Evolutionary conservation across 2,797 vertebrate genomes (phyloP), one percentile per base, ranked within the genome.

Genomic region (Sitta carolinensis): DNA sequence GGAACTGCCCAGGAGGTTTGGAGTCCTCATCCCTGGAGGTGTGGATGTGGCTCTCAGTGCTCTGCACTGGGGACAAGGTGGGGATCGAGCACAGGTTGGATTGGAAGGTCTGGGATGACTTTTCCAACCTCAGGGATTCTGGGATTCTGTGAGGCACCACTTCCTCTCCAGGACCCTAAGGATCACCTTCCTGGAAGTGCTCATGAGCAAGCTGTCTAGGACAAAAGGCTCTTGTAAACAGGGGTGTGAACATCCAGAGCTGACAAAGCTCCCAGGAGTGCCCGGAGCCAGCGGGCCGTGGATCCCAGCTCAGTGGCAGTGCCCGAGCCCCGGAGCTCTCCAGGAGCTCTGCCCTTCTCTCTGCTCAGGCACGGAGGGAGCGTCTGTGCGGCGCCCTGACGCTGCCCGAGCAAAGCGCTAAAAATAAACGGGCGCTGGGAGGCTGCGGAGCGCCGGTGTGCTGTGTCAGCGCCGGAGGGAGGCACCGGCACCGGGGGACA

Each of bases 281-380:
- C 17, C 42, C 11, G 59, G 16, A 50, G 63, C 43, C 1, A 3
- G 34, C 5, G 0, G 40, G 30, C 26, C 0, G 0, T 1, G 32
- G 40, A 1, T 42, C 27, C 54, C 57, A 4, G 34, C 6, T 7
- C 40, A 0, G 13, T 1, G 62, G 17, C 26, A 25, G 54, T 4
- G 34, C 17, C 87, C 9, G 38, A 1, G 1, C n/a, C 2, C 6
- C 0, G 0, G 66, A 55, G 62, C 59, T n/a, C 34, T 20, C 55
- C 34, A 1, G 36, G 20, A 13, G 79, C 83, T 42, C 29, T 1
- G 48, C 30, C 54, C 36, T 32, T 2, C 8, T 8, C 2, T 22
- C 61, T 17, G 47, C 81, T 42, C 45, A 4, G 38, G 2, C 0
- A 3, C 15, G 14, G n/a, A 50, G 87, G 87, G 72, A 77, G 34